Evolutionary conservation across 2,888 invertebrate genomes (phyloP).

Genomic region (Melanchra persicariae): DNA sequence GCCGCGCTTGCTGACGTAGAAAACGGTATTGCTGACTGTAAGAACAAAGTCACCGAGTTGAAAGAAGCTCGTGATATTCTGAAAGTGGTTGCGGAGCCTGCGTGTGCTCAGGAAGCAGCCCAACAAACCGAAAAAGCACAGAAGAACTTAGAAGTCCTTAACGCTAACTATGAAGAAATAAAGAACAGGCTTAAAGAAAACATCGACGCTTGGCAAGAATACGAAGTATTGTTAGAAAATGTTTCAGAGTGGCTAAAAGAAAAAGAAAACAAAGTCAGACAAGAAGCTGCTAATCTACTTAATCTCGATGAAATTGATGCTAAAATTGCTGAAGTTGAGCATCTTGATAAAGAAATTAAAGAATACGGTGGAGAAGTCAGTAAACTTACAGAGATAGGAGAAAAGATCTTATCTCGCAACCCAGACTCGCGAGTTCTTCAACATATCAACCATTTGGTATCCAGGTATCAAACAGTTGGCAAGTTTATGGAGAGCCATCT

Average conservation of each 20-base stretch:
- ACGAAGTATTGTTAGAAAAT: slow-evolving; percentile 94
- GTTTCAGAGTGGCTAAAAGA: slow-evolving; percentile 95
- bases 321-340: slow-evolving; percentile 93
- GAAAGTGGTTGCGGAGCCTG: slow-evolving; percentile 93
- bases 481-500: slow-evolving; percentile 94
- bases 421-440: slow-evolving; percentile 96
- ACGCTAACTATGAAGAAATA: slow-evolving; percentile 92
- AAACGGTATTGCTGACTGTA: slow-evolving; percentile 93
- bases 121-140: slow-evolving; percentile 93
- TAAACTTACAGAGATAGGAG: slow-evolving; percentile 92
- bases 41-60: slow-evolving; percentile 92
- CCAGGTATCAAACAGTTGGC: slow-evolving; percentile 93
- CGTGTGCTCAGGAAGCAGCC: slow-evolving; percentile 92
- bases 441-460: slow-evolving; percentile 94
- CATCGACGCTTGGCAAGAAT: slow-evolving; percentile 94
- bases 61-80: slow-evolving; percentile 93
- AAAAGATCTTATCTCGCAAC: slow-evolving; percentile 93
- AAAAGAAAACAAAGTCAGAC: slow-evolving; percentile 94
- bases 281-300: slow-evolving; percentile 93
- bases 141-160: slow-evolving; percentile 93
- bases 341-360: slow-evolving; percentile 92
- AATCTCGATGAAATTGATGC: slow-evolving; percentile 92
- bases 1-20: slow-evolving; percentile 95
- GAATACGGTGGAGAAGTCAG: slow-evolving; percentile 92
- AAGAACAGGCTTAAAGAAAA: slow-evolving; percentile 93